Conservation (phyloP, 2,113 vertebrate genomes). For the Mystacornis crossleyi region DNA sequence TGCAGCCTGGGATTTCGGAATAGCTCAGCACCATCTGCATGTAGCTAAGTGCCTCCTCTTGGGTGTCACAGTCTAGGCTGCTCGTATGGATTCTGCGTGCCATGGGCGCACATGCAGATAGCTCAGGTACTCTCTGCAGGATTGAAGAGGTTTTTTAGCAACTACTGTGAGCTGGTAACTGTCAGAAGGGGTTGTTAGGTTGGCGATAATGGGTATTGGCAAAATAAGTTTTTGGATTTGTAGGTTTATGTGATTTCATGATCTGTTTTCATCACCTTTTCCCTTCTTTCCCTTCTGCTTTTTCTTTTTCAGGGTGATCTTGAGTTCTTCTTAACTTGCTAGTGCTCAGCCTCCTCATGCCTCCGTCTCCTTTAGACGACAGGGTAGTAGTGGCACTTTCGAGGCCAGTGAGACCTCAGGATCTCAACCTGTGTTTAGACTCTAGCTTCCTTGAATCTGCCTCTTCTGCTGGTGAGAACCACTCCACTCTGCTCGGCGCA, state of each 20-base stretch:
- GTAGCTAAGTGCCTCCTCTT: not conserved
- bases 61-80: not conserved
- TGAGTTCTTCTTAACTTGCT: constrained; percentile 88
- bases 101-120: not conserved
- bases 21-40: not conserved
- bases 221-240: not conserved
- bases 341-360: constrained; percentile 96
- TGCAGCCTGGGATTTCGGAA: not conserved
- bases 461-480: constrained; percentile 70
- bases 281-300: constrained; percentile 6
- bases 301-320: constrained; percentile 79
- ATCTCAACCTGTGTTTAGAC: constrained; percentile 95
- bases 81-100: not conserved
- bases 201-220: not conserved
- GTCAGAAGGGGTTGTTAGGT: not conserved
- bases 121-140: not conserved
- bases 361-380: constrained; percentile 99
- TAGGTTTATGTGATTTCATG: not conserved
- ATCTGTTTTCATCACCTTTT: constrained; percentile 31
- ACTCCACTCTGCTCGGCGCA: constrained; percentile 79
- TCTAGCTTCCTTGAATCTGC: constrained; percentile 87
- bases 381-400: constrained; percentile 98
- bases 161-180: not conserved
- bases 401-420: constrained; percentile 97
- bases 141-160: not conserved